A percentile compares a stretch with the other conserved stretches of the same genome.
Conservation (phyloP, 2,797 vertebrate species). For the Phrynocephalus vlangalii region DNA sequence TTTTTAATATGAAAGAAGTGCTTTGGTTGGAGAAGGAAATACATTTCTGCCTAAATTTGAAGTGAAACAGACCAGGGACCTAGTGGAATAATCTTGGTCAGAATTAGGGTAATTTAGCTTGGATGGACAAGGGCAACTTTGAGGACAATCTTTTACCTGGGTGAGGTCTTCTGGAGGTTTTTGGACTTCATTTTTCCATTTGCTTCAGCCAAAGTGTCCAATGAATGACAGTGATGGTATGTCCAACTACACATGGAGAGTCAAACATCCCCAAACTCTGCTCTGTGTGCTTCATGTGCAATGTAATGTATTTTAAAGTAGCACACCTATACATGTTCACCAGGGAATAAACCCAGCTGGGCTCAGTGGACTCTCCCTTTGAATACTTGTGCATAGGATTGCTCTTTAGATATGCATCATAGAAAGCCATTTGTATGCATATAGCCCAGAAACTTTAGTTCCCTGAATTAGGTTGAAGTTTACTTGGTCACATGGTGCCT, state of each 20-base stretch:
- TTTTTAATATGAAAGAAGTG: neutral
- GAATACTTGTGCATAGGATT: neutral
- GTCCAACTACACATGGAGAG: neutral
- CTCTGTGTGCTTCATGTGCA: constrained; percentile 38
- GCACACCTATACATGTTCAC: neutral
- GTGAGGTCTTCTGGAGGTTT: neutral
- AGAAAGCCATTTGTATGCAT: neutral
- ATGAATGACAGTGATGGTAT: neutral
- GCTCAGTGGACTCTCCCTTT: neutral
- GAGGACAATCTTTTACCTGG: constrained; percentile 26
- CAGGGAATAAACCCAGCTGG: neutral
- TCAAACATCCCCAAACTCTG: neutral
- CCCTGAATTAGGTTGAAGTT: constrained; percentile 34
- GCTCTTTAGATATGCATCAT: neutral
- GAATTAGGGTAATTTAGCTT: neutral
- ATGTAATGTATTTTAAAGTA: neutral
- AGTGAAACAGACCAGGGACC: neutral
- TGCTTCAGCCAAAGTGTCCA: neutral
- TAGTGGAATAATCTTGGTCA: neutral
- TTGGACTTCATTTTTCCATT: neutral
- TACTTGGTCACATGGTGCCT: neutral
- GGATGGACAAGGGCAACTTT: constrained; percentile 24
- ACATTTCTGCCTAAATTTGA: neutral
- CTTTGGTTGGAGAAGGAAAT: neutral
- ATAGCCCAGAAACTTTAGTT: constrained; percentile 15